phyloP scores from a whole-genome alignment of 2,888 invertebrate species.

The Dioctria rufipes region DNA sequence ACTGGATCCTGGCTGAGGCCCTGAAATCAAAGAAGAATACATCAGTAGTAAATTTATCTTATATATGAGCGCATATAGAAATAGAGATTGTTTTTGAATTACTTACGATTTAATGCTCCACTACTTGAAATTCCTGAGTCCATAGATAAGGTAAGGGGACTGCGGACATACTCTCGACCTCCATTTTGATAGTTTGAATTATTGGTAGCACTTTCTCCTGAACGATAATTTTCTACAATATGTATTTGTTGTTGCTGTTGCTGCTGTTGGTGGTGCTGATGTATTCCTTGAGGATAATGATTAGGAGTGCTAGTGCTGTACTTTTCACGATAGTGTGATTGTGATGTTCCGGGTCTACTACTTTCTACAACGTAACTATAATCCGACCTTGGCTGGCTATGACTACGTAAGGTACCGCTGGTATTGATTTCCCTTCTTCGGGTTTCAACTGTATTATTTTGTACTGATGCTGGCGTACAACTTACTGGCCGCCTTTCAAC shows the following conservation, averaged over 20 bases:
- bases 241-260: conserved; percentile 25
- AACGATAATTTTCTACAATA: conserved; percentile 59
- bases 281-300: conserved; percentile 56
- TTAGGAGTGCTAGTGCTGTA: conserved; percentile 29
- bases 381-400: conserved; percentile 48
- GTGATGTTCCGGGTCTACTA: conserved; percentile 61
- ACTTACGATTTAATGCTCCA: conserved; percentile 63
- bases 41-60: background rate
- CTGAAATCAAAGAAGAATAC: conserved; percentile 57
- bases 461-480: conserved; percentile 53
- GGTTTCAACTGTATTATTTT: conserved; percentile 45
- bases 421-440: conserved; percentile 21
- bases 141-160: conserved; percentile 87
- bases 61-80: background rate
- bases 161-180: conserved; percentile 65
- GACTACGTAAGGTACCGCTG: conserved; percentile 53
- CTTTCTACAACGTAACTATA: conserved; percentile 54
- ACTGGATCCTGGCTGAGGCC: conserved; percentile 62
- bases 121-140: conserved; percentile 86
- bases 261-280: too few relatives aligned
- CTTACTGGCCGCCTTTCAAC: conserved; percentile 57
- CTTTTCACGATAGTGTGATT: conserved; percentile 60
- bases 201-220: conserved; percentile 55
- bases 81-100: conserved; percentile 14
- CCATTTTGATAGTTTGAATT: conserved; percentile 55